Percentiles rank a stretch among this genome's conserved stretches.
These are phyloP conservation scores for Iphiclides podalirius DNA, from an alignment of 2,888 invertebrate genomes.

Conservation along the genomic window DNA sequence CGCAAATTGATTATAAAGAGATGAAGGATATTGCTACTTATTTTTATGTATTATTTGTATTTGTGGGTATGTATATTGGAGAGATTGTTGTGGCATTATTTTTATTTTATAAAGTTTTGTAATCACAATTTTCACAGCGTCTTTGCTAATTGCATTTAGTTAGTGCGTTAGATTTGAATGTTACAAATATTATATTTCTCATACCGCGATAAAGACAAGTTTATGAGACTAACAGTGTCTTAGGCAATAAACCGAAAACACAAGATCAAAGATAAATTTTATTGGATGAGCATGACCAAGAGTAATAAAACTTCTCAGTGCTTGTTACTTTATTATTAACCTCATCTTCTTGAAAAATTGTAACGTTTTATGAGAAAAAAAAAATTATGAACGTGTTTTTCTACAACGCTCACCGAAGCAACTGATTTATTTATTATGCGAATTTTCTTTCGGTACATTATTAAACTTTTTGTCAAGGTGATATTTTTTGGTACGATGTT, in stretches of 20 bases:
- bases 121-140: no score
- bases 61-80: no score
- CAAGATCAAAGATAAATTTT: slow-evolving; percentile 12
- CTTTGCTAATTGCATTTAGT: background rate
- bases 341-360: background rate
- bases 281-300: background rate
- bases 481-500: background rate
- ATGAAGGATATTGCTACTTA: no score
- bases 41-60: no score
- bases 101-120: background rate
- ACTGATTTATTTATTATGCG: background rate
- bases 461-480: background rate
- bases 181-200: background rate
- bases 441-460: background rate
- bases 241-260: background rate
- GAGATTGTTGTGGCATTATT: no score
- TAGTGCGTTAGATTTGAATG: background rate
- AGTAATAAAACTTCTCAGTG: slow-evolving; percentile 12
- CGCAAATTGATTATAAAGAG: no score
- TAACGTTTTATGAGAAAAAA: background rate
- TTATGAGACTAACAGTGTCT: no score
- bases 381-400: background rate
- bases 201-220: background rate
- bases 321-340: slow-evolving; percentile 12
- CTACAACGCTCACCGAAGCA: background rate